phyloP scores from a whole-genome alignment of 64 coral and sea anemone species.

The Stylophora pistillata region DNA sequence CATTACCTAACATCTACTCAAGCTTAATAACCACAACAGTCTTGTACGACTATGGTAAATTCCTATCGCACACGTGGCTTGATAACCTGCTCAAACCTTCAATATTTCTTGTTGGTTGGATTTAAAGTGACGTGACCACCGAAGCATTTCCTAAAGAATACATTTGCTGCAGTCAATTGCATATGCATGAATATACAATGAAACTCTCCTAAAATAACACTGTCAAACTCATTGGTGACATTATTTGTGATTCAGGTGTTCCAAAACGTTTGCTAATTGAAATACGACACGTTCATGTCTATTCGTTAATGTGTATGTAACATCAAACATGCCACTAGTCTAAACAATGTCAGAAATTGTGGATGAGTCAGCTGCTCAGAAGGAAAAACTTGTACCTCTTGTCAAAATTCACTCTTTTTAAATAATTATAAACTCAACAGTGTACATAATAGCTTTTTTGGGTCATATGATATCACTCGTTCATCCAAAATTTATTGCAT shows the following conservation, averaged over 20 bases:
- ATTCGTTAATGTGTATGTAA: conserved; percentile 11
- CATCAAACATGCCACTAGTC: neutral
- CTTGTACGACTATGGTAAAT: neutral
- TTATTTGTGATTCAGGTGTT: neutral
- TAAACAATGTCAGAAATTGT: neutral
- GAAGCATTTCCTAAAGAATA: conserved; percentile 18
- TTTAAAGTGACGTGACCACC: neutral
- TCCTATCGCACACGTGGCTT: conserved; percentile 13
- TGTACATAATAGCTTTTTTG: too few relatives aligned
- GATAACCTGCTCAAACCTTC: conserved; percentile 36
- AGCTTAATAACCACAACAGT: neutral
- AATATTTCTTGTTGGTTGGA: neutral
- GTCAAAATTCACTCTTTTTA: too few relatives aligned
- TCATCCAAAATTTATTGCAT: neutral
- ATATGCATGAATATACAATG: neutral
- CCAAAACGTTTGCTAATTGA: neutral
- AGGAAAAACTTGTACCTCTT: too few relatives aligned
- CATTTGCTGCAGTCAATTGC: neutral
- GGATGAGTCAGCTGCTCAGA: too few relatives aligned
- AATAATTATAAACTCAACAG: too few relatives aligned
- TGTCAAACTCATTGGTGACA: neutral
- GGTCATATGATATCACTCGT: neutral
- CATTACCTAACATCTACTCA: neutral
- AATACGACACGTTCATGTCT: neutral
- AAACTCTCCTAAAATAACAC: neutral